Percentiles rank a stretch among this genome's conserved stretches.
phyloP scores from a whole-genome alignment of 2,113 vertebrate species.

The Cryptomyrus ogoouensis region DNA sequence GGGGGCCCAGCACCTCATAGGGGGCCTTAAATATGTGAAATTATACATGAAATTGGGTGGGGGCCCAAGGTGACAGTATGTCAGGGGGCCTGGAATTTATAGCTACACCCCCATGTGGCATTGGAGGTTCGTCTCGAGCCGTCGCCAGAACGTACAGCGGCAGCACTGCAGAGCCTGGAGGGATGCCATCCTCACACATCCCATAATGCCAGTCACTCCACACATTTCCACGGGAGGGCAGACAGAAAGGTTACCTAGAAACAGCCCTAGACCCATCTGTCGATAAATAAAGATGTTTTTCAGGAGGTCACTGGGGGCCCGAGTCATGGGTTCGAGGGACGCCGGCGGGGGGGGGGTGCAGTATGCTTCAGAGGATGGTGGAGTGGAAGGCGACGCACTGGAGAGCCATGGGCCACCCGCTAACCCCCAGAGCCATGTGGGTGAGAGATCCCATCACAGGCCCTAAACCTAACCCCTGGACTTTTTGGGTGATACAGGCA shows the following conservation, averaged over 20 bases:
- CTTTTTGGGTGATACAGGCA: neutral
- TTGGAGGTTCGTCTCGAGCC: neutral
- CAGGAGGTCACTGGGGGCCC: neutral
- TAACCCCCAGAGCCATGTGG: too few species aligned
- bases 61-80: too few species aligned
- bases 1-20: neutral
- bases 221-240: neutral
- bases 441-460: too few species aligned
- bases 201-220: neutral
- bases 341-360: too few species aligned
- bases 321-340: neutral
- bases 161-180: neutral
- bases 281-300: neutral
- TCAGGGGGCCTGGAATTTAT: neutral
- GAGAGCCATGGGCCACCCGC: too few species aligned
- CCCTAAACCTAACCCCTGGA: neutral
- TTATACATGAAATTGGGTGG: neutral
- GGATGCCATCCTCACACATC: neutral
- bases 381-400: too few species aligned
- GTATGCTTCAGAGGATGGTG: too few species aligned
- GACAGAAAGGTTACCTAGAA: neutral
- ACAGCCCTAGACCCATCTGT: neutral
- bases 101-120: neutral
- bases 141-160: neutral
- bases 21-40: neutral